Conservation (phyloP, 2,113 vertebrate genomes). For the Phrynosoma platyrhinos region DNA sequence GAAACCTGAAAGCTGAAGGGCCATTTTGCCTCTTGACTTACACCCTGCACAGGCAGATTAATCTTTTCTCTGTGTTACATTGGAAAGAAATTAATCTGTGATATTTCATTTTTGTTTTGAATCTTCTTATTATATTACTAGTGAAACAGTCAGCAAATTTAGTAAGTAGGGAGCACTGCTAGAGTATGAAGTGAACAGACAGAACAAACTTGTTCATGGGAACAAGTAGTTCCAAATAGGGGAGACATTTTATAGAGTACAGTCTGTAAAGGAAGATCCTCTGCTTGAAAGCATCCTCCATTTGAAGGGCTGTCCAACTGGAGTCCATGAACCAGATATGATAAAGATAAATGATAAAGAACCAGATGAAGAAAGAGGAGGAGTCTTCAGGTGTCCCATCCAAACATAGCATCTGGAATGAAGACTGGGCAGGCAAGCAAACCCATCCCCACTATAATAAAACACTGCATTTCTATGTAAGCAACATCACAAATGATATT, state of each 20-base stretch:
- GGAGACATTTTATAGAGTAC: neutral
- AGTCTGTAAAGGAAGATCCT: neutral
- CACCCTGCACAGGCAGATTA: constrained; percentile 29
- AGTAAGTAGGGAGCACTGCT: neutral
- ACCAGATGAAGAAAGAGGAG: no score
- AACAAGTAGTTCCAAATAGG: neutral
- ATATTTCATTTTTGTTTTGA: constrained; percentile 53
- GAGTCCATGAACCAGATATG: no score
- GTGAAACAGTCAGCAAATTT: neutral
- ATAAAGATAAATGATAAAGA: no score
- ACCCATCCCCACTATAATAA: no score
- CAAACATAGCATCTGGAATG: no score
- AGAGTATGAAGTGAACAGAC: neutral
- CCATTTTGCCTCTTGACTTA: constrained; percentile 67
- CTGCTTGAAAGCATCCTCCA: no score
- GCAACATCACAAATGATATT: no score
- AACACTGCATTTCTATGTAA: no score
- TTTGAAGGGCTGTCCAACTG: no score
- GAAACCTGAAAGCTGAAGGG: constrained; percentile 65
- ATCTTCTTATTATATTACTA: neutral
- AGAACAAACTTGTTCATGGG: neutral
- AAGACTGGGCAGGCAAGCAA: no score
- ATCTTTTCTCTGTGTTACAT: constrained; percentile 14
- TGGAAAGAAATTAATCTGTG: constrained; percentile 26
- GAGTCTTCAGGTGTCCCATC: no score